Evolutionary conservation across 2,888 invertebrate genomes (phyloP).

Genomic region (Nomada hirtipes): DNA sequence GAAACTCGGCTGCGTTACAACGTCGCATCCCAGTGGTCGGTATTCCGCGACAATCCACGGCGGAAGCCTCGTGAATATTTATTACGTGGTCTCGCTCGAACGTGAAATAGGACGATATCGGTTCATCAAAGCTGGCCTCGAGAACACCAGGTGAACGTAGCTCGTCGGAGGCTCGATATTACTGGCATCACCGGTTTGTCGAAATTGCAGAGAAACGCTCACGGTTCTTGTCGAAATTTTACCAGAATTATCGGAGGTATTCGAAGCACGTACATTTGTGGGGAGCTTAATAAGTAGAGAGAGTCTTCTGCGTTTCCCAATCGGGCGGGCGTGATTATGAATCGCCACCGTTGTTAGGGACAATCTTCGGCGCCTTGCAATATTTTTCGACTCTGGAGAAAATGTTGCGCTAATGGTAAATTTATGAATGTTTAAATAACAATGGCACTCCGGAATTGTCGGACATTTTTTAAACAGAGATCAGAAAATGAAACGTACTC

Average conservation of each 20-base stretch:
- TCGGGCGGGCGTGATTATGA: no score
- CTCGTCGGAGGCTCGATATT: constrained; percentile 16
- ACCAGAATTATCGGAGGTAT: neutral
- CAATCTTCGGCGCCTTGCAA: no score
- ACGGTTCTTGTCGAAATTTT: constrained; percentile 6
- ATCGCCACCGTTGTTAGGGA: no score
- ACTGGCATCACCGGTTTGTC: constrained; percentile 8
- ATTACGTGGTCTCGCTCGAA: constrained; percentile 57
- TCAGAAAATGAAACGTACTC: no score
- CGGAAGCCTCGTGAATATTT: constrained; percentile 69
- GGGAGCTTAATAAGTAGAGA: neutral
- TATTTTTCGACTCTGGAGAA: no score
- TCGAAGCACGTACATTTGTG: neutral
- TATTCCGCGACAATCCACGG: constrained; percentile 67
- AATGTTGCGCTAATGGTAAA: no score
- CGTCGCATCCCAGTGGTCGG: constrained; percentile 55
- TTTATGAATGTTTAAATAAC: no score
- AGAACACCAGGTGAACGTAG: constrained; percentile 20
- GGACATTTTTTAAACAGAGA: no score
- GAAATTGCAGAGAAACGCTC: constrained; percentile 13
- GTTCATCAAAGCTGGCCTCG: constrained; percentile 53
- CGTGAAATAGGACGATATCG: constrained; percentile 66
- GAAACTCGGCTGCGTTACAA: constrained; percentile 66
- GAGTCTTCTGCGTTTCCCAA: neutral
- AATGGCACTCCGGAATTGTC: no score